phyloP scores from a whole-genome alignment of 2,888 invertebrate species.

The Cactoblastis cactorum region DNA sequence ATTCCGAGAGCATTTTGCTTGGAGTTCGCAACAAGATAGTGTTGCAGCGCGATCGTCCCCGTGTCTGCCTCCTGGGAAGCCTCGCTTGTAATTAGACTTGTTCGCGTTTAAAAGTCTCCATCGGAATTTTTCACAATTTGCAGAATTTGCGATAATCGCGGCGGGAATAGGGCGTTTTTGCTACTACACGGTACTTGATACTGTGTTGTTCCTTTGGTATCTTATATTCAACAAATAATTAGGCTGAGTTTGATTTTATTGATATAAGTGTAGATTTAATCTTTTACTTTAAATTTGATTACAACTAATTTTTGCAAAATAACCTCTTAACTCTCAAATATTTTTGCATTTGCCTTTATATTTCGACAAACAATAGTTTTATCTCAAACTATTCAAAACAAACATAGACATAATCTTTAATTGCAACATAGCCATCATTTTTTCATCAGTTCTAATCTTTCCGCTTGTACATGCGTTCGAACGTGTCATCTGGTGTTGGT shows the following conservation, averaged over 20 bases:
- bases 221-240: neutral
- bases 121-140: conserved; percentile 47
- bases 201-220: neutral
- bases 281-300: too few species aligned
- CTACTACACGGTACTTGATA: neutral
- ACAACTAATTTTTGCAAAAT: too few species aligned
- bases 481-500: conserved; percentile 18
- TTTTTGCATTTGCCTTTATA: too few species aligned
- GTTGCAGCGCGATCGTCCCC: conserved; percentile 67
- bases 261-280: too few species aligned
- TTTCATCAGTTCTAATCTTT: conserved; percentile 26
- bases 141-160: conserved; percentile 33
- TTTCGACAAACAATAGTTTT: too few species aligned
- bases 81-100: conserved; percentile 74
- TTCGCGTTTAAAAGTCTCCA: conserved; percentile 58
- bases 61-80: conserved; percentile 70
- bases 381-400: too few species aligned
- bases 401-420: too few species aligned
- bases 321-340: too few species aligned
- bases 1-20: conserved; percentile 77
- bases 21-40: conserved; percentile 76
- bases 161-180: conserved; percentile 38
- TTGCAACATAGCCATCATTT: conserved; percentile 18
- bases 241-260: neutral
- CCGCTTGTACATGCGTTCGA: conserved; percentile 29